Conservation (phyloP, 2,797 vertebrate species). For the Orientallactaga sibirica region DNA sequence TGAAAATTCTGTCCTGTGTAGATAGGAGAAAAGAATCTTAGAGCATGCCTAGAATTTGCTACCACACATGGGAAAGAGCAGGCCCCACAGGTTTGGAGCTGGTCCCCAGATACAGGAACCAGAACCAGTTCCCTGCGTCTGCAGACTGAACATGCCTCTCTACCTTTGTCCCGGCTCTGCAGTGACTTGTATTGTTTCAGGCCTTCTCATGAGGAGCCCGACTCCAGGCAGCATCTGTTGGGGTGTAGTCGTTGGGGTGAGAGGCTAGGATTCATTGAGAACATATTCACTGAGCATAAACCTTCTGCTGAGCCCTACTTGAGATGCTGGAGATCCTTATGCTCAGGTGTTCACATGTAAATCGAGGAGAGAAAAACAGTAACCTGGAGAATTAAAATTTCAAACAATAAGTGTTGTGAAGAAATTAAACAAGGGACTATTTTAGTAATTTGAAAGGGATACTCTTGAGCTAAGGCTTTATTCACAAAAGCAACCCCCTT, state of each 20-base stretch:
- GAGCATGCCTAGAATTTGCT: neutral
- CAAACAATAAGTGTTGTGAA: slow-evolving; percentile 19
- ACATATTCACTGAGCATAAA: neutral
- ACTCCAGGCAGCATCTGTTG: neutral
- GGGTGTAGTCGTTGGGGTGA: neutral
- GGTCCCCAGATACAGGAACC: neutral
- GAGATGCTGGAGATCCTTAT: neutral
- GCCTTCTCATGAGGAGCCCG: neutral
- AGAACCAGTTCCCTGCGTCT: neutral
- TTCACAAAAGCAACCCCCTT: slow-evolving; percentile 24
- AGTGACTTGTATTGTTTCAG: slow-evolving; percentile 8
- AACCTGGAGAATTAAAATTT: slow-evolving; percentile 44
- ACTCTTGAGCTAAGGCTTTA: neutral
- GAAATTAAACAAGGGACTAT: slow-evolving; percentile 22
- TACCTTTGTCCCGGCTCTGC: neutral
- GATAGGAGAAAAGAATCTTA: slow-evolving; percentile 6
- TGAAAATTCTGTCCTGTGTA: neutral
- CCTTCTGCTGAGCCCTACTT: neutral
- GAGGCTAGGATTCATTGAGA: slow-evolving; percentile 20
- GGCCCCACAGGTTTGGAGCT: neutral
- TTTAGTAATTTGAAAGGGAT: slow-evolving; percentile 47
- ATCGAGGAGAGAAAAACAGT: slow-evolving; percentile 40
- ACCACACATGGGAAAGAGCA: neutral
- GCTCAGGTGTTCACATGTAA: slow-evolving; percentile 11
- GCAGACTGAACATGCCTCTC: neutral